Evolutionary conservation across 1,140 invertebrate species (phyloP).

Genomic region (Ips typographus): DNA sequence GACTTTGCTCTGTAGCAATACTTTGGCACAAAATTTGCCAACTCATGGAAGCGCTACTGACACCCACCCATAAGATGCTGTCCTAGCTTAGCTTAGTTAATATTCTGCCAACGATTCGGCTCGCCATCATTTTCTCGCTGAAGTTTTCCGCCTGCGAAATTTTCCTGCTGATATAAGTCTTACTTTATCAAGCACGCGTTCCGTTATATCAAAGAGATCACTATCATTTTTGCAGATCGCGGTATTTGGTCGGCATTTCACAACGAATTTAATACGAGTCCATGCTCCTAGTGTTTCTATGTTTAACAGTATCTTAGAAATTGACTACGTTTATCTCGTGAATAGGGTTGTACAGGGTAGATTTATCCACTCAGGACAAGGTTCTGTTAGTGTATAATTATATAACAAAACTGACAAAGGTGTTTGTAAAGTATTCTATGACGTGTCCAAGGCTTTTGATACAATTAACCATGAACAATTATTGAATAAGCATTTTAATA

Average conservation of each 20-base stretch:
- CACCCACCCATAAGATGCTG: slow-evolving; percentile 37
- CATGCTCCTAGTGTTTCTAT: no score
- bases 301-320: no score
- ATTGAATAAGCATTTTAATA: no score
- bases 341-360: no score
- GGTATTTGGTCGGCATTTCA: slow-evolving; percentile 3
- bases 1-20: not conserved
- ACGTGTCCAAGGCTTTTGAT: no score
- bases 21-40: not conserved
- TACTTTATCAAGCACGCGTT: slow-evolving; percentile 40
- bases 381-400: no score
- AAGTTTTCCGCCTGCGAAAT: slow-evolving; percentile 51
- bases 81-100: slow-evolving; percentile 42
- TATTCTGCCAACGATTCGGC: slow-evolving; percentile 50
- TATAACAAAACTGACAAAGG: no score
- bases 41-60: slow-evolving; percentile 4
- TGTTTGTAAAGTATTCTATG: no score
- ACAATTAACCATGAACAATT: no score
- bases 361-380: no score
- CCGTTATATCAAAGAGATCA: slow-evolving; percentile 35
- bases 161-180: slow-evolving; percentile 49
- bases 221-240: slow-evolving; percentile 34
- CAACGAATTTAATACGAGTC: no score
- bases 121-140: slow-evolving; percentile 50
- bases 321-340: no score